Evolutionary conservation across 2,113 vertebrate species (phyloP).

Genomic region (Pagrus major): DNA sequence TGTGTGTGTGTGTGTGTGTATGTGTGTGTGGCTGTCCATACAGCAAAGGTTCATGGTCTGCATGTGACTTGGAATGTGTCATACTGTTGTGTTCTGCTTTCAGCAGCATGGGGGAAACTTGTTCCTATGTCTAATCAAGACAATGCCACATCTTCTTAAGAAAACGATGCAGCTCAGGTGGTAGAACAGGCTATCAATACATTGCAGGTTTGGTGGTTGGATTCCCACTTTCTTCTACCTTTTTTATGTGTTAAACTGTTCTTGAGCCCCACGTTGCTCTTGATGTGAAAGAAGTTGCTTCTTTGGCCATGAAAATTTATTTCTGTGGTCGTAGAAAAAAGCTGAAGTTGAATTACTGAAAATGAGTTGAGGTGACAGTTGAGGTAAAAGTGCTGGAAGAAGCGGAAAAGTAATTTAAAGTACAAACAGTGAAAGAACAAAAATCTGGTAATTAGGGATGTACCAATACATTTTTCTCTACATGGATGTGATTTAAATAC

Average conservation of each 20-base stretch:
- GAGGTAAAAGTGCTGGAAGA: too few species aligned
- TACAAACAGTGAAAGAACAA: too few species aligned
- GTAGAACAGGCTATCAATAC: neutral
- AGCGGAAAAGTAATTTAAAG: too few species aligned
- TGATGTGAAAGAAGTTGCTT: neutral
- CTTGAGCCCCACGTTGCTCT: neutral
- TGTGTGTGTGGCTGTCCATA: too few species aligned
- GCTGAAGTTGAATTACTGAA: neutral
- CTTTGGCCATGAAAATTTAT: neutral
- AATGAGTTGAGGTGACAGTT: neutral
- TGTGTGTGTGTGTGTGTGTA: neutral
- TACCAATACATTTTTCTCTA: too few species aligned
- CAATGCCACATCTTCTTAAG: neutral
- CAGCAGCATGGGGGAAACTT: neutral
- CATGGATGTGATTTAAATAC: too few species aligned
- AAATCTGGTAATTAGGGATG: too few species aligned
- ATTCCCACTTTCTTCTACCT: neutral
- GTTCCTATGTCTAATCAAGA: neutral
- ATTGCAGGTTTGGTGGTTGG: neutral
- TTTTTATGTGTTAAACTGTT: neutral
- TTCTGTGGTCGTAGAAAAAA: neutral
- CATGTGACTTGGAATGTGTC: slow-evolving; percentile 32
- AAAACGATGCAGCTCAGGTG: neutral
- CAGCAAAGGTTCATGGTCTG: neutral
- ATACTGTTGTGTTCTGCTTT: slow-evolving; percentile 17